Evolutionary conservation across 2,113 vertebrate species (phyloP).

Genomic region (Leucosticte australis): DNA sequence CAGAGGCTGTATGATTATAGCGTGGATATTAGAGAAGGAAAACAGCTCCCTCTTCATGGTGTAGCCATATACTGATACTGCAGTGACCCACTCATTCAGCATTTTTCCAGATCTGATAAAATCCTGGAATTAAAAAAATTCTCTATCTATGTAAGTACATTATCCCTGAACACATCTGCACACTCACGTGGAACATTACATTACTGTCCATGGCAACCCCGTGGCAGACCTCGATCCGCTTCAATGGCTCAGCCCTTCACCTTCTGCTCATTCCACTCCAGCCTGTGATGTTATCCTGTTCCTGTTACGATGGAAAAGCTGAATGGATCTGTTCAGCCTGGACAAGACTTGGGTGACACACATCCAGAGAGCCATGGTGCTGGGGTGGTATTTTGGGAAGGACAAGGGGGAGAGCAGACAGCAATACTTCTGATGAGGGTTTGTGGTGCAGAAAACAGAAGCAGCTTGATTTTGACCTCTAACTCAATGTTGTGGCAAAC

Average conservation of each 20-base stretch:
- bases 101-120: slow-evolving; percentile 57
- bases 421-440: neutral
- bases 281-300: neutral
- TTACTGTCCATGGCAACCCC: neutral
- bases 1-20: neutral
- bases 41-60: neutral
- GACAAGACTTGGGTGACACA: neutral
- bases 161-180: slow-evolving; percentile 27
- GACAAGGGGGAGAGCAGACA: neutral
- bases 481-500: neutral
- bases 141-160: neutral
- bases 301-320: neutral
- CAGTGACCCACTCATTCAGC: neutral
- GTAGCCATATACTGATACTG: neutral
- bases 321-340: neutral
- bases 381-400: neutral
- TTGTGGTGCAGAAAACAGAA: neutral
- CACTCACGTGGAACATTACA: neutral
- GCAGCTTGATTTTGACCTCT: neutral
- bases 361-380: neutral
- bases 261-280: neutral
- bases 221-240: neutral
- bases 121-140: neutral
- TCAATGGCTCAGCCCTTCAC: neutral
- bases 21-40: neutral